Base-by-base conservation (phyloP, 2,797 vertebrate genomes). In the Epinephelus awoara region DNA sequence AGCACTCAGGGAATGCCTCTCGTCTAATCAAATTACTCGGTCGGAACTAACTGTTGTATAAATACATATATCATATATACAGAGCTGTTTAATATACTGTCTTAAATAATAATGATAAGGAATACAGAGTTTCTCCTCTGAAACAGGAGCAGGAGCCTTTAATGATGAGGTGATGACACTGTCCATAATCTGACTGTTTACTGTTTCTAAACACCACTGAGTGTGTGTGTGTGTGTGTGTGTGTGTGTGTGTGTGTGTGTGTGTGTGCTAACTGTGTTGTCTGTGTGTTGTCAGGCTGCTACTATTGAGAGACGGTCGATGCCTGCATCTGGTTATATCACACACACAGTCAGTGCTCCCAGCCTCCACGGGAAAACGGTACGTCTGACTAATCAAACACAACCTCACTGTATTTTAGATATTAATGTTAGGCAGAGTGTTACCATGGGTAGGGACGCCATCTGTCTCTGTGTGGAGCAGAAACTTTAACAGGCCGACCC, bases 331-430 rank as follows among this genome's bases (percentile, higher is more conserved):
- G 96, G 97, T 64, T 99, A 98, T 93, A 98, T 99, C 94, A 98
- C 97, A 0, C 98, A 99, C 89, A 99, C 98, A 0, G 97, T 99
- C 91, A 99, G 97, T 5, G 97, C 98, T 0, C 98, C 98, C 79
- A 99, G 98, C 93, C 94, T 99, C 70, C 97, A 99, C 1, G 98
- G 98, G 47, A 98, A 98, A 95, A 99, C 97, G 94, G 98, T 99
- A 96, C 86, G 96, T 86, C 34, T 63, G 6, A 23, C 34, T 10
- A 29, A 68, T 25, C 40, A 3, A 25, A 47, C 18, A 44, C 5
- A 3, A 1, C 17, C 18, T 50, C 15, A 18, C 9, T 49, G 17
- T n/a, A 52, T 5, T 29, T 0, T 29, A 50, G 8, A 55, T 57
- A 55, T 27, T 44, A 0, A 56, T 34, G n/a, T 23, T 50, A n/a